These are phyloP conservation scores for Sphyrna mokarran DNA, from an alignment of 2,113 vertebrate species.

Conservation along the genomic window DNA sequence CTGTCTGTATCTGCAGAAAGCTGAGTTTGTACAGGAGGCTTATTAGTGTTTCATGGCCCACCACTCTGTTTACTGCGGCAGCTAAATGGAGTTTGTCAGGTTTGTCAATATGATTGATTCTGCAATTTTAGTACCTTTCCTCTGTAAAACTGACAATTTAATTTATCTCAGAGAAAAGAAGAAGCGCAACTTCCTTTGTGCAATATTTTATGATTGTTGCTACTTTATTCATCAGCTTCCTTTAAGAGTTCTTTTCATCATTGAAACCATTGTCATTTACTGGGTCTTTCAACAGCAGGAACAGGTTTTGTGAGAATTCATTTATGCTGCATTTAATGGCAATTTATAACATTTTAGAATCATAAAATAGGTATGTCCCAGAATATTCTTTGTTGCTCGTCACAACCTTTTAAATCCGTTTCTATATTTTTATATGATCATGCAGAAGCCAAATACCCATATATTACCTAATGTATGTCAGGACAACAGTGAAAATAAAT, in stretches of 20 bases:
- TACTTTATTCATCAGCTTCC: constrained; percentile 49
- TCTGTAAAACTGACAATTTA: constrained; percentile 60
- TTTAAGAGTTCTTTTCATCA: constrained; percentile 38
- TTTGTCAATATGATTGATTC: constrained; percentile 85
- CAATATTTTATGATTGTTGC: constrained; percentile 49
- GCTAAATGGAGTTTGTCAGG: constrained; percentile 97
- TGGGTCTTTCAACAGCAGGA: constrained; percentile 1
- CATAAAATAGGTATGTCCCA: neutral
- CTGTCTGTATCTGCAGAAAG: constrained; percentile 81
- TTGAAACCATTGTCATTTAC: constrained; percentile 29
- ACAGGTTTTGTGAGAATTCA: neutral
- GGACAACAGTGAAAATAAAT: neutral
- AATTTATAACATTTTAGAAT: constrained; percentile 4
- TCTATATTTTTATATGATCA: neutral
- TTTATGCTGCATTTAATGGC: constrained; percentile 24
- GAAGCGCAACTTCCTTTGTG: constrained; percentile 46
- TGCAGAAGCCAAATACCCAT: constrained; percentile 40
- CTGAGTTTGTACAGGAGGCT: constrained; percentile 68
- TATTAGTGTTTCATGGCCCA: constrained; percentile 72
- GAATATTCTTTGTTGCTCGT: neutral
- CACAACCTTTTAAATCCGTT: neutral
- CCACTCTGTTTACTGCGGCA: constrained; percentile 80
- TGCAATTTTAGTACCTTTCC: constrained; percentile 61
- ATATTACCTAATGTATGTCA: constrained; percentile 26
- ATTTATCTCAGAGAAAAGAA: constrained; percentile 51